These are phyloP conservation scores for Pyrgilauda ruficollis DNA, from an alignment of 2,113 vertebrate species.

Conservation along the genomic window DNA sequence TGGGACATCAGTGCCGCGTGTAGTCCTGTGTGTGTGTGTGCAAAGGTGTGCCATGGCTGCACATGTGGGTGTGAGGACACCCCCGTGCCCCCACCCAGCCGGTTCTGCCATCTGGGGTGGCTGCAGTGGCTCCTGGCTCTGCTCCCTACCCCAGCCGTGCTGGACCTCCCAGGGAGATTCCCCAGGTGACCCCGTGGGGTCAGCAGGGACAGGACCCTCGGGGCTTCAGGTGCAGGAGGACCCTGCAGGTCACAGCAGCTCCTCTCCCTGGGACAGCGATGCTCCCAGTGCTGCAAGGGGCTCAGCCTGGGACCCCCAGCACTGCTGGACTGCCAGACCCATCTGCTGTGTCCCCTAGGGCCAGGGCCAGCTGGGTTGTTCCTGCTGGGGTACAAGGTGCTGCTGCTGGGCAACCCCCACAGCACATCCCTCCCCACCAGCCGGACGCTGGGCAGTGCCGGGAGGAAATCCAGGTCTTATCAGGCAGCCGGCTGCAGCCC, in stretches of 20 bases:
- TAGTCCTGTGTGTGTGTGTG: not conserved
- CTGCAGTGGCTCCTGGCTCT: fast-evolving
- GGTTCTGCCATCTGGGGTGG: not conserved
- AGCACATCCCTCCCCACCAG: not conserved
- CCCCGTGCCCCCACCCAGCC: not conserved
- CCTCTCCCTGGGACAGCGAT: not conserved
- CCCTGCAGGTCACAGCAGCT: not conserved
- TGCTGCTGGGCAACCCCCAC: not conserved
- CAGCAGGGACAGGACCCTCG: not conserved
- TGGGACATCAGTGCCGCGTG: fast-evolving
- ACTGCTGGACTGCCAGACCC: not conserved
- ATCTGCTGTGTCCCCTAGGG: not conserved
- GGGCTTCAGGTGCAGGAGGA: conserved; percentile 39
- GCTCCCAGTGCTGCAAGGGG: not conserved
- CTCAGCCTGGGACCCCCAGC: fast-evolving
- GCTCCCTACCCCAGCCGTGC: not conserved
- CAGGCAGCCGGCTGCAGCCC: not conserved
- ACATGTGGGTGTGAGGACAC: not conserved
- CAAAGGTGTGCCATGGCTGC: not conserved
- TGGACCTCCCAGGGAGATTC: not conserved
- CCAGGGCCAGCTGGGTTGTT: not conserved
- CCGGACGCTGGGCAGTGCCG: not conserved
- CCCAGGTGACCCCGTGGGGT: not conserved
- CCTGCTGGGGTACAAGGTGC: not conserved
- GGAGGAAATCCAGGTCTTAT: conserved; percentile 12